Percentiles rank a stretch among this genome's conserved stretches.
These are phyloP conservation scores for Macaca mulatta DNA, from an alignment of 2,113 vertebrate genomes.

Conservation along the genomic window DNA sequence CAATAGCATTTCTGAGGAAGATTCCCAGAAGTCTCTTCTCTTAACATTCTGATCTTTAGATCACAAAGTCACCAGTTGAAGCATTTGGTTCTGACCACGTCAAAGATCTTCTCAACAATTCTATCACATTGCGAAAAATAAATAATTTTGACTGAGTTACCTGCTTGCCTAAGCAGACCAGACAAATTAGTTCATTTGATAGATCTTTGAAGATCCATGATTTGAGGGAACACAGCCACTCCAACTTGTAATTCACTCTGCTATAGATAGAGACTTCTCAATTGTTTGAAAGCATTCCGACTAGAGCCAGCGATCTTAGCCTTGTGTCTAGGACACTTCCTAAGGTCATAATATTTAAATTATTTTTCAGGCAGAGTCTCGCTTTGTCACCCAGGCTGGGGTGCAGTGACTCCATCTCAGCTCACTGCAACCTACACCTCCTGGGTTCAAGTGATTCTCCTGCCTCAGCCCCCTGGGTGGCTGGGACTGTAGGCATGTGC, in stretches of 20 bases:
- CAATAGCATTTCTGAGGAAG: neutral
- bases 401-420: no score
- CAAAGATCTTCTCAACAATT: neutral
- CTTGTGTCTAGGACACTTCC: neutral
- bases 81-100: neutral
- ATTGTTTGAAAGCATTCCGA: neutral
- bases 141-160: neutral
- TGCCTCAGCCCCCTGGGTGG: no score
- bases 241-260: neutral
- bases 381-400: no score
- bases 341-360: neutral
- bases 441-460: no score
- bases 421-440: no score
- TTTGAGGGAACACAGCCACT: neutral
- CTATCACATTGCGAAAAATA: neutral
- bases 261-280: neutral
- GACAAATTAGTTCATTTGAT: neutral
- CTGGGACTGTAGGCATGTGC: no score
- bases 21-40: neutral
- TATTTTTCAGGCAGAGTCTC: no score
- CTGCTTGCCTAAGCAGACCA: neutral
- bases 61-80: neutral
- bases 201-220: neutral
- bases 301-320: neutral
- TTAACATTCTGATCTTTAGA: neutral